phyloP scores from a whole-genome alignment of 1,140 invertebrate genomes.

The Ceratitis capitata region DNA sequence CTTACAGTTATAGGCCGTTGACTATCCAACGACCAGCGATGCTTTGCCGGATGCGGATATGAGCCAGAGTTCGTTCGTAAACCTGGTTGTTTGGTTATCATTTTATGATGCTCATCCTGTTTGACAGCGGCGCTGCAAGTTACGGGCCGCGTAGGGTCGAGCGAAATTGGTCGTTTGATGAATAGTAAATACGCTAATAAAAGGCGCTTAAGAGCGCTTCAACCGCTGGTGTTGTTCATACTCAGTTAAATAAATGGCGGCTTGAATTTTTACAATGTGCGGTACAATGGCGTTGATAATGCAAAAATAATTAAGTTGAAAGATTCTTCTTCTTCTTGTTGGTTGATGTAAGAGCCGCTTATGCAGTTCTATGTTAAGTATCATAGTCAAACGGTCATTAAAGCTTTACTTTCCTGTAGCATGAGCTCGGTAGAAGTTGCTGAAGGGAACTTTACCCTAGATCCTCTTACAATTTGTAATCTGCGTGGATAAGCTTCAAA shows the following conservation, averaged over 20 bases:
- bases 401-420: no score
- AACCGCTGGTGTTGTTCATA: not conserved
- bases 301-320: not conserved
- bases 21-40: no score
- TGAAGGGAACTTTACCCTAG: no score
- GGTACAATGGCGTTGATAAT: not conserved
- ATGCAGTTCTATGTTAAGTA: no score
- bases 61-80: not conserved
- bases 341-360: no score
- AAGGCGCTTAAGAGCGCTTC: not conserved
- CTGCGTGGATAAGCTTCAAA: no score
- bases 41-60: not conserved
- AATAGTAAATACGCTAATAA: not conserved
- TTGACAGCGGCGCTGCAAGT: not conserved
- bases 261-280: not conserved
- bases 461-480: no score
- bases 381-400: no score
- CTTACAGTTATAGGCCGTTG: not conserved
- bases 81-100: not conserved
- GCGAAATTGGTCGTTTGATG: not conserved
- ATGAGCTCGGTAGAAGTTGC: no score
- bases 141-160: not conserved
- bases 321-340: no score
- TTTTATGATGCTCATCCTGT: slow-evolving; percentile 20
- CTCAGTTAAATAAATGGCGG: not conserved